Conservation (phyloP, 1,140 invertebrate species). For the Bombus confusus region DNA sequence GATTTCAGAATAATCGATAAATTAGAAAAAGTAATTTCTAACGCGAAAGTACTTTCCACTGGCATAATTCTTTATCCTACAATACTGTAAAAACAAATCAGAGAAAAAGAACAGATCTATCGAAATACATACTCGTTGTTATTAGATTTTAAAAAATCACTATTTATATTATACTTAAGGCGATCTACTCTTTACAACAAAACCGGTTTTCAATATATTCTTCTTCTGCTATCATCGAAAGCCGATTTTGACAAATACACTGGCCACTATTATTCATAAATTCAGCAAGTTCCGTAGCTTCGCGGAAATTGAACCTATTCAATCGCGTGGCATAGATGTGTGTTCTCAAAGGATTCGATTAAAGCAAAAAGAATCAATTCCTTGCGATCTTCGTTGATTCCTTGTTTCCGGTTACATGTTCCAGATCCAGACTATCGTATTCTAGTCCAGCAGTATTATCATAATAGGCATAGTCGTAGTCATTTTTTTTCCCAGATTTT, state of each 20-base stretch:
- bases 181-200: constrained; percentile 41
- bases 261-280: constrained; percentile 48
- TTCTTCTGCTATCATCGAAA: constrained; percentile 21
- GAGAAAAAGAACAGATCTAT: not conserved
- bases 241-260: constrained; percentile 54
- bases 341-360: not conserved
- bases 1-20: too few relatives aligned
- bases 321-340: not conserved
- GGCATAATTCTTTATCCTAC: constrained; percentile 23
- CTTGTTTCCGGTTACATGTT: constrained; percentile 78
- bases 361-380: constrained; percentile 34
- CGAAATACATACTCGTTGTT: not conserved
- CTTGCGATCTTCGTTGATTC: constrained; percentile 79
- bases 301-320: not conserved
- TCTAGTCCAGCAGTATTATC: constrained; percentile 78
- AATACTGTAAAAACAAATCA: constrained; percentile 33
- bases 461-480: constrained; percentile 82
- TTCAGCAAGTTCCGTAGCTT: not conserved
- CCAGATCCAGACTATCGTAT: constrained; percentile 79
- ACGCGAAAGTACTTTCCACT: too few relatives aligned
- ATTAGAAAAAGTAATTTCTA: not conserved
- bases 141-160: not conserved
- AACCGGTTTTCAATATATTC: constrained; percentile 55
- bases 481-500: constrained; percentile 78
- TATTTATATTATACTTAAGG: not conserved